Base-by-base conservation (phyloP, 2,797 vertebrate genomes). In the Tangara arthus region DNA sequence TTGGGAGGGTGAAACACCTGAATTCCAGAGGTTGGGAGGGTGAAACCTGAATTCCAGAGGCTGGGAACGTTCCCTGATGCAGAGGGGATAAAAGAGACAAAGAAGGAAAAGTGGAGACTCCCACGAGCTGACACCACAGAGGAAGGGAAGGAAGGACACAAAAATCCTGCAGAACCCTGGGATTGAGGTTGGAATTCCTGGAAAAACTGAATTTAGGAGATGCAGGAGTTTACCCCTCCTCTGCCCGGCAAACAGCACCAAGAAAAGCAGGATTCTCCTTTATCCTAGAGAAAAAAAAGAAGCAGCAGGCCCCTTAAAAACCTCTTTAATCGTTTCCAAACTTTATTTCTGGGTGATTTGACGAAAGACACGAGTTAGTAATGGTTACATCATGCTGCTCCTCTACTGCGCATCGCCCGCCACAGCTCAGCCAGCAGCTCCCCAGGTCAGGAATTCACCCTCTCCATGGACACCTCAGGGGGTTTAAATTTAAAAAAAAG, bases 281-380 rank as follows among this genome's bases (percentile, higher is more conserved):
- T 14, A 24, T n/a, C 20, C 49, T 30, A 23, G 28, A 22, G 18
- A 1, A 15, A 47, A 42, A 28, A 46, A 63, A 71, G 76, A 78
- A 68, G 32, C 70, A 69, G 37, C 0, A 90, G 73, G 50, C n/a
- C 93, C 91, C 76, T 95, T 94, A 71, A 57, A 94, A 96, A 90
- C 64, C 21, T 89, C 75, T 82, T 68, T 13, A 94, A 97, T 87
- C 49, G 98, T 98, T 98, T 98, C 98, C 98, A 98, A 98, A 98
- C 97, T 99, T 99, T 99, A 99, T 99, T 98, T 99, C 97, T 98
- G 97, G 98, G 98, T 98, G 98, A 98, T 98, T 97, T 96, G 98
- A 99, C 98, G 98, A 98, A 98, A 98, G 98, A 99, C 98, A 99
- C 98, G 98, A 98, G 99, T 99, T 99, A 99, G 99, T 99, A 98